These are phyloP conservation scores for Gracilinanus agilis DNA, from an alignment of 2,113 vertebrate genomes.

Conservation along the genomic window DNA sequence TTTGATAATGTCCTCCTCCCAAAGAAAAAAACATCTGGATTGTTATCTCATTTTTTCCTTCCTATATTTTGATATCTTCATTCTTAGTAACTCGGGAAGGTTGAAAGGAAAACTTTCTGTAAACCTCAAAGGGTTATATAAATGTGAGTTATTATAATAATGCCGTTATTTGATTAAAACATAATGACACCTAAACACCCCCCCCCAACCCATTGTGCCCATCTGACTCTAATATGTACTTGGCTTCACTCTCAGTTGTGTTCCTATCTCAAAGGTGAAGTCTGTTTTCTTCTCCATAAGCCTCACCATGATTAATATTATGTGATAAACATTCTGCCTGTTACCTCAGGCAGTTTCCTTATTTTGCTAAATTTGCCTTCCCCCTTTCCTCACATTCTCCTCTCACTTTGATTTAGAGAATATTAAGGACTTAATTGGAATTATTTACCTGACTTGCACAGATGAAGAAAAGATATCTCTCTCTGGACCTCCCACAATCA, in stretches of 20 bases:
- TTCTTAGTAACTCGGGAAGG: conserved; percentile 23
- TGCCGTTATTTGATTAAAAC: conserved; percentile 41
- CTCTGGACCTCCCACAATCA: neutral
- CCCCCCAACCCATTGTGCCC: neutral
- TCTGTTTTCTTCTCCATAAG: neutral
- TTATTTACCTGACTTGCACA: conserved; percentile 10
- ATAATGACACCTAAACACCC: conserved; percentile 13
- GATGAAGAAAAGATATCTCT: neutral
- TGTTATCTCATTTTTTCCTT: conserved; percentile 24
- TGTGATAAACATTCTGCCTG: conserved; percentile 42
- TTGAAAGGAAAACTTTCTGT: neutral
- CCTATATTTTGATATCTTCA: conserved; percentile 4
- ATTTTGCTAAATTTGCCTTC: neutral
- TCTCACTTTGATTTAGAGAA: conserved; percentile 17
- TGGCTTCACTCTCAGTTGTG: conserved; percentile 2
- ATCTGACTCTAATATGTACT: conserved; percentile 44
- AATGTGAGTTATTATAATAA: neutral
- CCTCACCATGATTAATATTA: conserved; percentile 56
- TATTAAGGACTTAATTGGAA: conserved; percentile 28
- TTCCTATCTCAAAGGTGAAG: conserved; percentile 49
- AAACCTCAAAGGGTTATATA: neutral
- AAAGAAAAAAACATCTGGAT: conserved; percentile 13
- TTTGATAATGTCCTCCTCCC: conserved; percentile 22
- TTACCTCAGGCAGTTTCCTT: neutral
- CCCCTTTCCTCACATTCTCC: too few species aligned